Evolutionary conservation across 2,113 vertebrate species (phyloP).

Genomic region (Sciurus niger): DNA sequence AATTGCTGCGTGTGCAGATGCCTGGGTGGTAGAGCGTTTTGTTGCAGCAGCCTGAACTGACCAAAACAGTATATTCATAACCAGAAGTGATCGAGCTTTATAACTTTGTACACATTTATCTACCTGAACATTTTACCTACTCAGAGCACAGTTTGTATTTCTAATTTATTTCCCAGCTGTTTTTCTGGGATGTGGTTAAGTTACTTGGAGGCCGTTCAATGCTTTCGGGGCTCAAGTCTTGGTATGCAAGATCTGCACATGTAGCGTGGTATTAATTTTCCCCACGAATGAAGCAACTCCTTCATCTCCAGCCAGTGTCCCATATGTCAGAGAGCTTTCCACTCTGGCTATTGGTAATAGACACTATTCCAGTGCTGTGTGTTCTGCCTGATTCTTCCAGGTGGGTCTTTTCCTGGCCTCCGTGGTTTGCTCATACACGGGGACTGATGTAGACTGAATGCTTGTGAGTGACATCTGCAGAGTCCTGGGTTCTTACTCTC

Average conservation of each 20-base stretch:
- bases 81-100: neutral
- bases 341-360: neutral
- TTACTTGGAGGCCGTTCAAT: neutral
- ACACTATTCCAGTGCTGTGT: neutral
- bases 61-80: neutral
- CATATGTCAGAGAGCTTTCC: neutral
- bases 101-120: neutral
- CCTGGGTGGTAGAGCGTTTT: neutral
- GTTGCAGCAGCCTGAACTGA: neutral
- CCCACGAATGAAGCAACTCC: neutral
- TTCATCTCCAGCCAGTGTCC: neutral
- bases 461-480: neutral
- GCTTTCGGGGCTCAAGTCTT: neutral
- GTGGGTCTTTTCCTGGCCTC: neutral
- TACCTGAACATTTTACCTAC: neutral
- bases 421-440: neutral
- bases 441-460: neutral
- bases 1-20: neutral
- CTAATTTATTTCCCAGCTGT: neutral
- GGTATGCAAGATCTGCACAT: neutral
- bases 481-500: too few relatives aligned
- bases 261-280: neutral
- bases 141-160: neutral
- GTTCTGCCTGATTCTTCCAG: too few relatives aligned
- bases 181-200: neutral